A percentile compares a stretch with the other conserved stretches of the same genome.
Evolutionary conservation across 2,113 vertebrate species (phyloP).

Genomic region (Salvelinus fontinalis): DNA sequence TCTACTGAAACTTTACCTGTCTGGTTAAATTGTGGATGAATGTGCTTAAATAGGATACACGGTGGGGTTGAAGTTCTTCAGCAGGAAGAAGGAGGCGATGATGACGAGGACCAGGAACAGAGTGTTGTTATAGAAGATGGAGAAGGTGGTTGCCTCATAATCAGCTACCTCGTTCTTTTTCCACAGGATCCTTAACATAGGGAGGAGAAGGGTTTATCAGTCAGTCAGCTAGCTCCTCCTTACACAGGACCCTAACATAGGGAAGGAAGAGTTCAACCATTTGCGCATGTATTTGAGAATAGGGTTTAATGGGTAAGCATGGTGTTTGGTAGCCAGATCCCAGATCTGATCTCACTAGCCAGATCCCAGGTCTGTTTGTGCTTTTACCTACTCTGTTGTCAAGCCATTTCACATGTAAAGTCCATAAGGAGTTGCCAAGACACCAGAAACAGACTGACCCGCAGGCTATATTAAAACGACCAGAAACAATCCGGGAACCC

Average conservation of each 20-base stretch:
- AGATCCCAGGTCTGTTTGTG: too few species aligned
- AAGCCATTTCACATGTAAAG: too few species aligned
- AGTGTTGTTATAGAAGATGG: slow-evolving; percentile 99
- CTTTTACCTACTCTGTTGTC: too few species aligned
- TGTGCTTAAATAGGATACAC: slow-evolving; percentile 86
- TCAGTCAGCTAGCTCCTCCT: slow-evolving; percentile 96
- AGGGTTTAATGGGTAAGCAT: too few species aligned
- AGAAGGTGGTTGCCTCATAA: slow-evolving; percentile 98
- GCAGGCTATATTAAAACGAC: too few species aligned
- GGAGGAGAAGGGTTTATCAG: not conserved
- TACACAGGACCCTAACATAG: slow-evolving; percentile 90
- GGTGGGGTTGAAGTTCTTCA: slow-evolving; percentile 98
- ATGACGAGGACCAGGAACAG: slow-evolving; percentile 95
- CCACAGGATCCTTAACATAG: slow-evolving; percentile 90
- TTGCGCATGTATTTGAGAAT: too few species aligned
- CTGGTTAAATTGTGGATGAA: not conserved
- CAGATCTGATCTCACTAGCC: too few species aligned
- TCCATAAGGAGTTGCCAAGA: too few species aligned
- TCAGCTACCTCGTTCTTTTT: slow-evolving; percentile 99
- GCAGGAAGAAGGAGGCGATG: slow-evolving; percentile 92
- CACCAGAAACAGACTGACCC: too few species aligned
- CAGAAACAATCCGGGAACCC: too few species aligned
- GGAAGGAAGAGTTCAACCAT: not conserved
- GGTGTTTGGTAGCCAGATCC: too few species aligned
- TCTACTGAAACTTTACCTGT: too few species aligned